Conservation (phyloP, 2,113 vertebrate genomes). For the Herpetotheres cachinnans region DNA sequence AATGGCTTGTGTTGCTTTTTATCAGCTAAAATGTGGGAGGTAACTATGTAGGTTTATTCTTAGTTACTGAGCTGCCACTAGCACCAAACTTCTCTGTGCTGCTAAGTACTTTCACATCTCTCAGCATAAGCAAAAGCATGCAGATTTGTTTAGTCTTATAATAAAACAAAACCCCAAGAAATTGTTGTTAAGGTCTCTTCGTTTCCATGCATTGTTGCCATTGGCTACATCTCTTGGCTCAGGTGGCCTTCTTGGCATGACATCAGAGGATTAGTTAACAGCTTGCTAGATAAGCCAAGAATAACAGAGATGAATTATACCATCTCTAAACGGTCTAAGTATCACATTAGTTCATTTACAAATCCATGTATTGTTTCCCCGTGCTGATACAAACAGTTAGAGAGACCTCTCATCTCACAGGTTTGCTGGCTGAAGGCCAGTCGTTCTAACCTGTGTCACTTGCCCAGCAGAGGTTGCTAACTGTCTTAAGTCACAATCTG, state of each 20-base stretch:
- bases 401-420: not conserved
- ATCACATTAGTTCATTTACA: not conserved
- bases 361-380: not conserved
- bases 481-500: not conserved
- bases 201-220: not conserved
- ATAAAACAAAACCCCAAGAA: not conserved
- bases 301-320: conserved; percentile 1
- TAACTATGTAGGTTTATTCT: accelerated
- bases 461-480: not conserved
- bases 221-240: conserved; percentile 22
- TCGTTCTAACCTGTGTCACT: not conserved
- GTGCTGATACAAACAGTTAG: not conserved
- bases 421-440: not conserved
- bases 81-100: not conserved
- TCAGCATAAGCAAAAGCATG: not conserved
- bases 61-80: not conserved
- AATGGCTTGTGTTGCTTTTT: not conserved
- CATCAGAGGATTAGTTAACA: conserved; percentile 10
- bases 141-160: not conserved
- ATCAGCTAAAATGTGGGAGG: accelerated
- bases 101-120: not conserved
- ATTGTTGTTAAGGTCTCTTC: not conserved
- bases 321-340: not conserved
- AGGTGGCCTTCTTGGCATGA: conserved; percentile 41
- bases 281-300: conserved; percentile 28